Percentiles rank a stretch among this genome's conserved stretches.
Conservation (phyloP, 1,140 invertebrate genomes). For the Calycopis cecrops region DNA sequence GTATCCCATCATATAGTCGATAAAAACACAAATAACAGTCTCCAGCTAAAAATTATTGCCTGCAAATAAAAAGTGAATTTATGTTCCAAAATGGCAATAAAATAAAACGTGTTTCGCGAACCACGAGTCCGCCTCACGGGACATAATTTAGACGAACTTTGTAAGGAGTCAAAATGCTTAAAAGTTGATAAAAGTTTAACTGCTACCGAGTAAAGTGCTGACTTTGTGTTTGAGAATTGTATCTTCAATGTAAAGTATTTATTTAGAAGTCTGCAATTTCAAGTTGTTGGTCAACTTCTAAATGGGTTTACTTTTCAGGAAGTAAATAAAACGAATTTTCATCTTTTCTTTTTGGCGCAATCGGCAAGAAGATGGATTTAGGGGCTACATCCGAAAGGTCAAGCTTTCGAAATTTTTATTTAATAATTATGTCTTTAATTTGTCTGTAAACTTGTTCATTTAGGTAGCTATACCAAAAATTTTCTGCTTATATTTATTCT, state of each 20-base stretch:
- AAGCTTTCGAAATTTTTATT: no score
- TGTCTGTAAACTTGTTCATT: no score
- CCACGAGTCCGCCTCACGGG: background rate
- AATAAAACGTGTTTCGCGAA: background rate
- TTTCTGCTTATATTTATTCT: no score
- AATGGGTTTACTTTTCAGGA: background rate
- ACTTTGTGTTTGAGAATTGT: slow-evolving; percentile 1
- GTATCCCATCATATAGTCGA: no score
- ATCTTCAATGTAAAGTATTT: slow-evolving; percentile 4
- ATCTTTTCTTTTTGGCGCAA: no score
- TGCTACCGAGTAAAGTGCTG: slow-evolving; percentile 7
- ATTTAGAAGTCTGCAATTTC: background rate
- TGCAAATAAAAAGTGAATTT: no score
- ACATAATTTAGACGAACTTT: background rate
- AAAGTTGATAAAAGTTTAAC: slow-evolving; percentile 7
- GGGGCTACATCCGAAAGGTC: no score
- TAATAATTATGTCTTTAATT: no score
- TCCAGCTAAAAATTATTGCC: no score
- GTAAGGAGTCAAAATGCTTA: slow-evolving; percentile 5
- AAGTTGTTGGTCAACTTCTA: background rate
- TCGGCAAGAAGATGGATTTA: no score
- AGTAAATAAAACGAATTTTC: background rate
- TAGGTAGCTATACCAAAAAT: no score
- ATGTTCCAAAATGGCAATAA: background rate
- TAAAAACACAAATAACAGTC: no score